Evolutionary conservation across 2,888 invertebrate species (phyloP).

Genomic region (Parapristionchus giblindavisi): DNA sequence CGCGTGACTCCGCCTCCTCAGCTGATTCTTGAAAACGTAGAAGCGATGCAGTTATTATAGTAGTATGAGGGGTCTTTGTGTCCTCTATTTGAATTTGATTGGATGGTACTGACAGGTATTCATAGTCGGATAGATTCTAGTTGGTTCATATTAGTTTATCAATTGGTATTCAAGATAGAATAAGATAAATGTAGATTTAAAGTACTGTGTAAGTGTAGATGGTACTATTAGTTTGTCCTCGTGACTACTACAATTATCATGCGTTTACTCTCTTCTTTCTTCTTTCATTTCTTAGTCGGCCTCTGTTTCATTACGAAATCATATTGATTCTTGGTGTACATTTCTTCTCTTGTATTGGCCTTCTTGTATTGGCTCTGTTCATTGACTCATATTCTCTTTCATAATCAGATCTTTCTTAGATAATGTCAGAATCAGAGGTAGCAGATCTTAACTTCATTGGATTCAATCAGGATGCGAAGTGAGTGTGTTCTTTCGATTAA

Average conservation of each 20-base stretch:
- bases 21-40: no score
- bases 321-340: neutral
- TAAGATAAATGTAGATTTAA: no score
- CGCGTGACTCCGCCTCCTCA: conserved; percentile 25
- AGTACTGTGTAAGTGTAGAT: no score
- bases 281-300: conserved; percentile 3
- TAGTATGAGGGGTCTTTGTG: no score
- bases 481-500: conserved; percentile 75
- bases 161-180: no score
- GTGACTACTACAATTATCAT: no score
- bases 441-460: conserved; percentile 87
- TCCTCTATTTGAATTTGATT: no score
- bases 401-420: neutral
- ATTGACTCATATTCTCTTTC: neutral
- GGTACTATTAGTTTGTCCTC: no score
- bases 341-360: neutral
- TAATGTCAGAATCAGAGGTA: conserved; percentile 37
- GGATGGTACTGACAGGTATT: no score
- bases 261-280: neutral
- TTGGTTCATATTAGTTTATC: no score
- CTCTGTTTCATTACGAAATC: neutral
- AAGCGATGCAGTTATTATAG: no score
- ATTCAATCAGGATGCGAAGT: conserved; percentile 98
- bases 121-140: no score
- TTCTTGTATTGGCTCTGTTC: neutral